Percentiles rank a stretch among this genome's conserved stretches.
Evolutionary conservation across 2,113 vertebrate species (phyloP).

Genomic region (Empidonax traillii): DNA sequence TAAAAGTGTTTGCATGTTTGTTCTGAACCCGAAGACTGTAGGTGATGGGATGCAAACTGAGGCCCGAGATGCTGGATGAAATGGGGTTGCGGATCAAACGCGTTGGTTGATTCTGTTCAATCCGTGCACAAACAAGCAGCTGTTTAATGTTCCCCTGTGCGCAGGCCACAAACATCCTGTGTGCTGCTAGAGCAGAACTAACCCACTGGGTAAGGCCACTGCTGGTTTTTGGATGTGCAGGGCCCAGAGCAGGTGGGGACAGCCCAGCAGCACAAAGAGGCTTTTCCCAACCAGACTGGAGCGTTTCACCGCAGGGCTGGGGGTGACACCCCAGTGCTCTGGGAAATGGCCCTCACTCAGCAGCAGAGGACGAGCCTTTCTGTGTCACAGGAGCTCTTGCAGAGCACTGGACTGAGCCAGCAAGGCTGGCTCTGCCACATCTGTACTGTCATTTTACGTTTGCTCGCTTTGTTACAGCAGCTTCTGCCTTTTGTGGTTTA

Average conservation of each 20-base stretch:
- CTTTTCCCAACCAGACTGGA: neutral
- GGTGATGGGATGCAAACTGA: neutral
- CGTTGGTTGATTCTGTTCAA: neutral
- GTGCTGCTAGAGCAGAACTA: neutral
- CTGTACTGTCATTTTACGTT: neutral
- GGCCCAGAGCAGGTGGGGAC: neutral
- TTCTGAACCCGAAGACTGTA: neutral
- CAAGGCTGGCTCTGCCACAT: neutral
- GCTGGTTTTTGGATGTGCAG: neutral
- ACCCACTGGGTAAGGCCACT: fast-evolving
- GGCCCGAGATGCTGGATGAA: neutral
- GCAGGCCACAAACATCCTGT: fast-evolving
- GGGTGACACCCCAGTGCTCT: neutral
- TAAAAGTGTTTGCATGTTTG: neutral
- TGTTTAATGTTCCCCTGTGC: neutral
- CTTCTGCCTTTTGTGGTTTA: neutral
- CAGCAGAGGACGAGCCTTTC: neutral
- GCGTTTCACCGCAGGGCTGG: neutral
- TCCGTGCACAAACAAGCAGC: neutral
- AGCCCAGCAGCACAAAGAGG: neutral
- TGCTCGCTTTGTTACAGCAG: neutral
- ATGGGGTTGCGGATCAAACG: neutral
- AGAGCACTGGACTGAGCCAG: fast-evolving
- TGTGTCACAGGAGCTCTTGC: neutral
- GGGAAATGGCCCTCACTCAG: neutral